These are phyloP conservation scores for Limonius californicus DNA, from an alignment of 1,140 invertebrate genomes.

Conservation along the genomic window DNA sequence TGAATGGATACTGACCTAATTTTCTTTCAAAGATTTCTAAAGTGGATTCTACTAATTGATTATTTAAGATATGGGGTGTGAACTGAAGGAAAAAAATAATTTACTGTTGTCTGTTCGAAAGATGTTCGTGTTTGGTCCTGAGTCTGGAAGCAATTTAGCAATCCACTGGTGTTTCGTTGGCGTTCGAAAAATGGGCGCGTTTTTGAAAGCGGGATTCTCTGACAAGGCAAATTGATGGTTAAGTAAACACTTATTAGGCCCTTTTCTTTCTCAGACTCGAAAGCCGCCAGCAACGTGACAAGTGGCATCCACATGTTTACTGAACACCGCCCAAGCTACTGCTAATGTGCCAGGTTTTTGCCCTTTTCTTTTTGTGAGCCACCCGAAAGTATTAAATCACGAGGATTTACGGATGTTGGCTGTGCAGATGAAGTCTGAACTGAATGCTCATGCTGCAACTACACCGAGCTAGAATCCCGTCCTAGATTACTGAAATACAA, in stretches of 20 bases:
- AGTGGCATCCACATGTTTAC: conserved; percentile 12
- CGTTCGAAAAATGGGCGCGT: not conserved
- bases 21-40: too few species aligned
- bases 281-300: conserved; percentile 16
- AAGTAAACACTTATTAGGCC: conserved; percentile 39
- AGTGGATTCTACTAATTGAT: too few species aligned
- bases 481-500: not conserved
- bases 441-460: not conserved
- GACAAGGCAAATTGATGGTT: conserved; percentile 37
- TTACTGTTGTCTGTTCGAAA: too few species aligned
- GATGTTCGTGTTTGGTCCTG: too few species aligned
- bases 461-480: not conserved
- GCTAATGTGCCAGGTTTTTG: conserved; percentile 8
- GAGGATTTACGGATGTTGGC: not conserved
- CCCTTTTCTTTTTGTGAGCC: conserved; percentile 12
- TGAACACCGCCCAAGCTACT: not conserved
- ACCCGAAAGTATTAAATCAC: conserved; percentile 7
- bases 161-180: too few species aligned
- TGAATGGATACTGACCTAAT: too few species aligned
- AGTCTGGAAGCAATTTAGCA: not conserved
- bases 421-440: not conserved
- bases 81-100: too few species aligned
- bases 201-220: not conserved
- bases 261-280: conserved; percentile 27
- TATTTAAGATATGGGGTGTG: too few species aligned